These are phyloP conservation scores for Florisuga fusca DNA, from an alignment of 2,797 vertebrate species.

Conservation along the genomic window DNA sequence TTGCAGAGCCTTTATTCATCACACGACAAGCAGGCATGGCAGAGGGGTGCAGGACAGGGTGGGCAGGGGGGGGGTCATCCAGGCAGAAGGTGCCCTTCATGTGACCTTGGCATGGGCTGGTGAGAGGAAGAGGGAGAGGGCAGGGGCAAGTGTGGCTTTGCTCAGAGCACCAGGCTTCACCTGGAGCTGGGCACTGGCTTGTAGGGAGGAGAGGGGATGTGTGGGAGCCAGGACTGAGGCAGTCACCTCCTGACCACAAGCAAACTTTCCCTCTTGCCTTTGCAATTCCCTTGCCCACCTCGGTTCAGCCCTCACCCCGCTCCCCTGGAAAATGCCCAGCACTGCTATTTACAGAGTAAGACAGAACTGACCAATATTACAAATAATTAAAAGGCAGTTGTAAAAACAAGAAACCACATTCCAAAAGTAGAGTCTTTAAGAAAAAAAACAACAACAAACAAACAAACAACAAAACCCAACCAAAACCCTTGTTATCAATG, in stretches of 20 bases:
- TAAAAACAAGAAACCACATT: constrained; percentile 79
- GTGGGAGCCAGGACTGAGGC: background rate
- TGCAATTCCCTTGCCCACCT: background rate
- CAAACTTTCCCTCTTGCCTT: background rate
- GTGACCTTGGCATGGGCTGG: constrained; percentile 11
- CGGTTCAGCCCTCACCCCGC: background rate
- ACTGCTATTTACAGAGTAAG: constrained; percentile 67
- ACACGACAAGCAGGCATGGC: background rate
- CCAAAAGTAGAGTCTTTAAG: constrained; percentile 76
- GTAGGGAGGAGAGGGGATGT: background rate
- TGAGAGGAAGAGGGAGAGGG: background rate
- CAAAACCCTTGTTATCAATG: constrained; percentile 55
- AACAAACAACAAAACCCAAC: background rate
- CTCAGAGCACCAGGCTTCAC: background rate
- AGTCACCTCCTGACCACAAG: background rate
- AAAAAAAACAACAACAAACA: background rate
- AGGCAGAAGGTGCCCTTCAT: constrained; percentile 50
- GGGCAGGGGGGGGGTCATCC: background rate
- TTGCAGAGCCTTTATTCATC: constrained; percentile 41
- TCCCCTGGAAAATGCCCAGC: background rate
- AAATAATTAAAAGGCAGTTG: constrained; percentile 79
- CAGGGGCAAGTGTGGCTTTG: background rate
- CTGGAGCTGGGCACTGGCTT: background rate
- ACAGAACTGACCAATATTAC: constrained; percentile 76
- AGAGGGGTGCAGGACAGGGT: background rate